Evolutionary conservation across 2,888 invertebrate genomes (phyloP).

Genomic region (Oxycera nigricornis): DNA sequence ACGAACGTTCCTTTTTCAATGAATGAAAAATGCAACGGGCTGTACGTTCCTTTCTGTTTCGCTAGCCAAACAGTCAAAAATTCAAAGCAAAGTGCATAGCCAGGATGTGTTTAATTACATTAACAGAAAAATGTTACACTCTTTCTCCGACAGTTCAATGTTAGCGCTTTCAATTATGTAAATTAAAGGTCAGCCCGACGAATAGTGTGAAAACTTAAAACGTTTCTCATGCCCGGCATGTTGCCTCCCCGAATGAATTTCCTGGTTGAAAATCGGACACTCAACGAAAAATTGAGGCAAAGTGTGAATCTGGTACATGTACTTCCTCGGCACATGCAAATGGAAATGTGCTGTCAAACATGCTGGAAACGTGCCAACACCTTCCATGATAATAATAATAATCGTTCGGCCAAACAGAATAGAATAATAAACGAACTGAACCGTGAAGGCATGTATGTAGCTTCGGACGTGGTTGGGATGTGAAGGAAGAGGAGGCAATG

Average conservation of each 20-base stretch:
- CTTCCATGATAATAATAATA: conserved; percentile 11
- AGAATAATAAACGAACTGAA: conserved; percentile 12
- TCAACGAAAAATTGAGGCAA: neutral
- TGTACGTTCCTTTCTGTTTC: too few relatives aligned
- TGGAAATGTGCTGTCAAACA: conserved; percentile 27
- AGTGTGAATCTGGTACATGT: too few relatives aligned
- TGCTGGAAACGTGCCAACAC: conserved; percentile 4
- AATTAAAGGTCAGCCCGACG: neutral
- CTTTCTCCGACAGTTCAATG: neutral
- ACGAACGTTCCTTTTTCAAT: too few relatives aligned
- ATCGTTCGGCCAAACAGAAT: conserved; percentile 5
- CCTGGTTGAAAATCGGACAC: neutral
- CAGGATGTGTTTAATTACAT: too few relatives aligned
- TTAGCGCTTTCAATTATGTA: neutral
- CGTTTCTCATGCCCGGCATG: too few relatives aligned
- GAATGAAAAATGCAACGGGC: too few relatives aligned
- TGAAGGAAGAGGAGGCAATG: neutral
- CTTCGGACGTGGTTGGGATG: neutral
- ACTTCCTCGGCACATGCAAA: conserved; percentile 15
- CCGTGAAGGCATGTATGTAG: neutral
- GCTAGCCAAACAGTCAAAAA: too few relatives aligned
- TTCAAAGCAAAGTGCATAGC: too few relatives aligned
- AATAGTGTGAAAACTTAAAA: too few relatives aligned
- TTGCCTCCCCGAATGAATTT: neutral
- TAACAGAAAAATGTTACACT: too few relatives aligned